Conservation (phyloP, 2,888 invertebrate genomes). For the Nemoura dubitans region DNA sequence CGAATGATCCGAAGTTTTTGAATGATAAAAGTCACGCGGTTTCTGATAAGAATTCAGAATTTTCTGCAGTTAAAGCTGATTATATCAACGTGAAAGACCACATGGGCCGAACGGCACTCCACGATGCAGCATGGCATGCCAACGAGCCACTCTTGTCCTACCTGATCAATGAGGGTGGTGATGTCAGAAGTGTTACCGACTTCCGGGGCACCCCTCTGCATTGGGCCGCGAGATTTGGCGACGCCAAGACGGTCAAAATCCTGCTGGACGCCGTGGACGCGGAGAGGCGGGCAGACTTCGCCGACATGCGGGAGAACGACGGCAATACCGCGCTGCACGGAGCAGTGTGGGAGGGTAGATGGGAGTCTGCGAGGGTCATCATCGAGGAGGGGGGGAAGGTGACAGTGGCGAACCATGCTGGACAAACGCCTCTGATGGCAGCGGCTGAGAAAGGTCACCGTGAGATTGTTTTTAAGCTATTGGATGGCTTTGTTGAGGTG, state of each 20-base stretch:
- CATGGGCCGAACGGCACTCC: constrained; percentile 32
- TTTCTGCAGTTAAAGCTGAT: too few species aligned
- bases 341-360: neutral
- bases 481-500: neutral
- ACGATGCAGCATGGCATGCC: constrained; percentile 36
- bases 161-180: constrained; percentile 9
- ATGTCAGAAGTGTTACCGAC: neutral
- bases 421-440: neutral
- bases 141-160: constrained; percentile 14
- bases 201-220: neutral
- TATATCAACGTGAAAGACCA: neutral
- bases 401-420: neutral
- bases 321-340: neutral
- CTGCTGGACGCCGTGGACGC: neutral
- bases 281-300: neutral
- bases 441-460: neutral
- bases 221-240: neutral
- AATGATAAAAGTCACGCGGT: too few species aligned
- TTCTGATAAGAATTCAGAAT: too few species aligned
- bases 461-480: neutral
- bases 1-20: too few species aligned
- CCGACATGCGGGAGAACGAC: neutral
- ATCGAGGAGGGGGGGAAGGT: neutral
- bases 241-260: neutral
- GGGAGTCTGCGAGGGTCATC: neutral